Evolutionary conservation across 2,888 invertebrate species (phyloP).

Genomic region (Drosophila borborema): DNA sequence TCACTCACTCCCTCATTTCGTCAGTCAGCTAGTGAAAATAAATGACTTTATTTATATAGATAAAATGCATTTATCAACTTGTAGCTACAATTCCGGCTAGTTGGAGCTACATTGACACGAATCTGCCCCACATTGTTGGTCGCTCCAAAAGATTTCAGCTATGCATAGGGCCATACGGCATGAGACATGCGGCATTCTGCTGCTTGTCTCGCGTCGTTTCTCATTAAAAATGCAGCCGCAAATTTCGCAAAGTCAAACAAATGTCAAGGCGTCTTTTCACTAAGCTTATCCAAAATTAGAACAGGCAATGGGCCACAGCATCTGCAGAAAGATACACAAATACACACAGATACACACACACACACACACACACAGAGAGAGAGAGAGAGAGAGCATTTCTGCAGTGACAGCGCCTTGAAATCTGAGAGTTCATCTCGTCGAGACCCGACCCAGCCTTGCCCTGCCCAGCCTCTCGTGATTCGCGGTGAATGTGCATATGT

Average conservation of each 20-base stretch:
- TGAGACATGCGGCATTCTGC: slow-evolving; percentile 10
- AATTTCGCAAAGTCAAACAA: slow-evolving; percentile 41
- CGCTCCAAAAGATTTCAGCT: slow-evolving; percentile 16
- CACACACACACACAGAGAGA: too few species aligned
- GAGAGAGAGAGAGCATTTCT: slow-evolving; percentile 3
- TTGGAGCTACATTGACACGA: slow-evolving; percentile 19
- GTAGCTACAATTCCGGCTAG: slow-evolving; percentile 1
- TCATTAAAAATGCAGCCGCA: slow-evolving; percentile 39
- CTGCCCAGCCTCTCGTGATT: slow-evolving; percentile 32
- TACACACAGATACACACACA: slow-evolving; percentile 2
- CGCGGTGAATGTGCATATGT: slow-evolving; percentile 29
- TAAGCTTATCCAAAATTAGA: slow-evolving; percentile 47
- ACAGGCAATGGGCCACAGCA: slow-evolving; percentile 31
- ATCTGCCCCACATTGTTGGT: slow-evolving; percentile 22
- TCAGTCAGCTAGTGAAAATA: neutral
- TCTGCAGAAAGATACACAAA: slow-evolving; percentile 12
- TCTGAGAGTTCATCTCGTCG: slow-evolving; percentile 40
- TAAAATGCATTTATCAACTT: slow-evolving; percentile 7
- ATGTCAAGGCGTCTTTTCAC: slow-evolving; percentile 53
- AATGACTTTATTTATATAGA: neutral
- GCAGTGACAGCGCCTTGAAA: slow-evolving; percentile 34
- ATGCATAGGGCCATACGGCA: slow-evolving; percentile 20
- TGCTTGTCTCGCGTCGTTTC: slow-evolving; percentile 26
- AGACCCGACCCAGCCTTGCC: slow-evolving; percentile 17
- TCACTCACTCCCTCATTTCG: neutral